Evolutionary conservation across 2,888 invertebrate genomes (phyloP).

Genomic region (Caradrina clavipalpis): DNA sequence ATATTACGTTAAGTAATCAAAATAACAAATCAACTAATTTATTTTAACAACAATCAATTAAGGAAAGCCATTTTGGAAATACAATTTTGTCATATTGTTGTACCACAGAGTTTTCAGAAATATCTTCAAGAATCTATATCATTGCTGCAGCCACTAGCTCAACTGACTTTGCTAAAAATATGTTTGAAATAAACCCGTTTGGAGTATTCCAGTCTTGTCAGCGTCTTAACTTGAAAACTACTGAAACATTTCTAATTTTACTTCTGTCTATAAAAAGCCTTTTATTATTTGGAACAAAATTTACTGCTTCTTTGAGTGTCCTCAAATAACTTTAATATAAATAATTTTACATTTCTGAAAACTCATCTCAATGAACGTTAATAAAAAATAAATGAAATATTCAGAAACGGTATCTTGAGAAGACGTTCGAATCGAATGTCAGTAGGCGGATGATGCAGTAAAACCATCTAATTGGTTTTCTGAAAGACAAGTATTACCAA

Average conservation of each 20-base stretch:
- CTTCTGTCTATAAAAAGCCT: neutral
- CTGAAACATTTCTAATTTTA: conserved; percentile 1
- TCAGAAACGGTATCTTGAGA: neutral
- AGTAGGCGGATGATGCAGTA: conserved; percentile 2
- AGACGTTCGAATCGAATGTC: neutral
- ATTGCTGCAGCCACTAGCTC: neutral
- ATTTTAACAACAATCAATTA: no score
- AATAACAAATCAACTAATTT: no score
- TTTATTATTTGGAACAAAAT: neutral
- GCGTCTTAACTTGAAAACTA: neutral
- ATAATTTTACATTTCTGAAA: neutral
- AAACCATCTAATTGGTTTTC: conserved; percentile 3
- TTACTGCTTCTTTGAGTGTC: neutral
- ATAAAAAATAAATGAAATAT: conserved; percentile 1
- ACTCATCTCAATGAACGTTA: neutral
- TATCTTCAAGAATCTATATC: no score
- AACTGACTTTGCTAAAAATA: neutral
- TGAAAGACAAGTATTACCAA: neutral
- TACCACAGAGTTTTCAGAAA: no score
- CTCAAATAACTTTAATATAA: neutral
- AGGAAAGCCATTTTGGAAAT: no score
- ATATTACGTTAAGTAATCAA: no score
- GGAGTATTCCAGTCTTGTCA: neutral
- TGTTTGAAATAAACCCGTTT: neutral
- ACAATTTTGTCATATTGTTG: no score